phyloP scores from a whole-genome alignment of 2,113 vertebrate species.

The Brienomyrus brachyistius region DNA sequence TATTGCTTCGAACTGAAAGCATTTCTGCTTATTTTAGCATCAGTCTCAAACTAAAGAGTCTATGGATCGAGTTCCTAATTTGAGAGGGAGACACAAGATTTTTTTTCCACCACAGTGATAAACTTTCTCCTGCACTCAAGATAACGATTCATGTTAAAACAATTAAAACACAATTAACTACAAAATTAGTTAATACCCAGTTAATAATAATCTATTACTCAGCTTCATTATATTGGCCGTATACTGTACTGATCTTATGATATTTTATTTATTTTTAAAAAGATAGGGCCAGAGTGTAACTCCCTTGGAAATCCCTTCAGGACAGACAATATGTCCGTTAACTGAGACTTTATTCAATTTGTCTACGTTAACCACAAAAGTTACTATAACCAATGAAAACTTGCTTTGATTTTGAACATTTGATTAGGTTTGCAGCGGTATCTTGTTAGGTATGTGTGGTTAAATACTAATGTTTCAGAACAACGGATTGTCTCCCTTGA shows the following conservation, averaged over 20 bases:
- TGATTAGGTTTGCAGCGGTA: not conserved
- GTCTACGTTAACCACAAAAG: not conserved
- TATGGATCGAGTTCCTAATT: not conserved
- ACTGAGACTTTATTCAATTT: not conserved
- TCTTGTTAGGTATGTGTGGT: not conserved
- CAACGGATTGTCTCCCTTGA: not conserved
- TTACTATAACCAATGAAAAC: not conserved
- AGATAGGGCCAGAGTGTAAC: not conserved
- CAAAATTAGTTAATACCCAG: too few relatives aligned
- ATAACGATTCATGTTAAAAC: not conserved
- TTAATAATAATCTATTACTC: not conserved
- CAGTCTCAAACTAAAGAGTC: not conserved
- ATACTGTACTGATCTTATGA: not conserved
- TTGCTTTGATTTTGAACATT: not conserved
- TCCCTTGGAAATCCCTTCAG: too few relatives aligned
- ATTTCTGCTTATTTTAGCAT: not conserved
- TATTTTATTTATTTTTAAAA: not conserved
- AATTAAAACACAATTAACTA: not conserved
- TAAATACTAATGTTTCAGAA: not conserved
- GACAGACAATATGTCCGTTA: not conserved
- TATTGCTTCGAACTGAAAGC: not conserved
- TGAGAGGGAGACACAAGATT: not conserved
- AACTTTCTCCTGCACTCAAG: not conserved
- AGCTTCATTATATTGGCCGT: not conserved
- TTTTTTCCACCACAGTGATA: not conserved